Evolutionary conservation across 2,797 vertebrate genomes (phyloP).

Genomic region (Pterois miles): DNA sequence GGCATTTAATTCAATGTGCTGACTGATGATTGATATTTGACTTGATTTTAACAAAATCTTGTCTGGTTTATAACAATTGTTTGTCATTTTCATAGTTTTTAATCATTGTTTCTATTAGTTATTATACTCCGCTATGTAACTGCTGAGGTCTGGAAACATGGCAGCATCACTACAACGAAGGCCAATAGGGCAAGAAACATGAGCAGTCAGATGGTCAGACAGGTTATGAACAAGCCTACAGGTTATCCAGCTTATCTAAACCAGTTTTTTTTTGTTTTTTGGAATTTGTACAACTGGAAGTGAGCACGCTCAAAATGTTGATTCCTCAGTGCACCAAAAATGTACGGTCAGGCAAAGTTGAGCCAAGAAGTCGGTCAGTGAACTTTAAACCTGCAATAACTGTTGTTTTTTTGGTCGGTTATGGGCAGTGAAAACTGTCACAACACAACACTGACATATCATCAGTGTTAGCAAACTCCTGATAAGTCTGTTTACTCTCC

Average conservation of each 20-base stretch:
- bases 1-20: neutral
- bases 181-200: neutral
- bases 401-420: neutral
- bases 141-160: neutral
- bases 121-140: neutral
- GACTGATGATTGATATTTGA: neutral
- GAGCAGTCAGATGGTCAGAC: neutral
- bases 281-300: neutral
- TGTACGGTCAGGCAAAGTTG: neutral
- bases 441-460: neutral
- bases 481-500: neutral
- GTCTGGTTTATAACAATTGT: neutral
- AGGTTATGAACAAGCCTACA: neutral
- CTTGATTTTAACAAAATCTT: neutral
- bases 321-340: neutral
- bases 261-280: neutral
- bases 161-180: neutral
- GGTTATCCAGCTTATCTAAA: neutral
- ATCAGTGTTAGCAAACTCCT: neutral
- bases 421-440: neutral
- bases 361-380: neutral
- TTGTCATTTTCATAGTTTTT: neutral
- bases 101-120: neutral
- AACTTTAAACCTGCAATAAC: neutral
- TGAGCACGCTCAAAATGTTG: neutral